These are phyloP conservation scores for Hypocryptadius cinnamomeus DNA, from an alignment of 2,113 vertebrate genomes.

Conservation along the genomic window DNA sequence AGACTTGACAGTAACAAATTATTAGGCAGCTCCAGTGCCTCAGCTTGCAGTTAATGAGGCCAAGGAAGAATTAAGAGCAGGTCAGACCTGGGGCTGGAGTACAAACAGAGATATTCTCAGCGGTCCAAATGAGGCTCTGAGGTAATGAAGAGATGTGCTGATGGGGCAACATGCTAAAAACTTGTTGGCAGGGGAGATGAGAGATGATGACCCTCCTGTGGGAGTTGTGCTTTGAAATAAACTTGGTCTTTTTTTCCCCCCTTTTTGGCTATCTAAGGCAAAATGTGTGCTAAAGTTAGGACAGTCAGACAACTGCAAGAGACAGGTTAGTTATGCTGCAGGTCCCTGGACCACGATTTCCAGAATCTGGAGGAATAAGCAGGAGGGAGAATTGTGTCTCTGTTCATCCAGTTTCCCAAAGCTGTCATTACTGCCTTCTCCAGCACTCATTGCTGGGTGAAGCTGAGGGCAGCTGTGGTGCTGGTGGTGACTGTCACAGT, in stretches of 20 bases:
- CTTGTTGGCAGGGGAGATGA: neutral
- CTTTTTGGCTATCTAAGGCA: neutral
- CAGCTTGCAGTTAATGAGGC: neutral
- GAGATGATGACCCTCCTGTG: neutral
- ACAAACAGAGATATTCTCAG: neutral
- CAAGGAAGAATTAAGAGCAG: slow-evolving; percentile 3
- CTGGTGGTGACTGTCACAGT: neutral
- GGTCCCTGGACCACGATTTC: neutral
- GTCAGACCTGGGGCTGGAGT: neutral
- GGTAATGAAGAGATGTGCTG: neutral
- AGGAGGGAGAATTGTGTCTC: neutral
- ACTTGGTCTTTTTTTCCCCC: neutral
- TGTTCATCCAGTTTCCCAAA: neutral
- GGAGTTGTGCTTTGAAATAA: neutral
- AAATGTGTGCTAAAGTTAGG: neutral
- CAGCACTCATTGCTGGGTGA: neutral
- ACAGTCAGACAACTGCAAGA: neutral
- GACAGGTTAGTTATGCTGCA: neutral
- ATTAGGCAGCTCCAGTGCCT: neutral
- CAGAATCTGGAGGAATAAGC: neutral
- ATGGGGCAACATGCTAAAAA: neutral
- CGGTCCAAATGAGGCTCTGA: neutral
- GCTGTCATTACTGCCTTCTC: neutral
- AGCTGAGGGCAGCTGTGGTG: neutral
- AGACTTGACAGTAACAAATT: slow-evolving; percentile 19